Conservation (phyloP, 2,888 invertebrate species). For the Macrosiphum euphorbiae region DNA sequence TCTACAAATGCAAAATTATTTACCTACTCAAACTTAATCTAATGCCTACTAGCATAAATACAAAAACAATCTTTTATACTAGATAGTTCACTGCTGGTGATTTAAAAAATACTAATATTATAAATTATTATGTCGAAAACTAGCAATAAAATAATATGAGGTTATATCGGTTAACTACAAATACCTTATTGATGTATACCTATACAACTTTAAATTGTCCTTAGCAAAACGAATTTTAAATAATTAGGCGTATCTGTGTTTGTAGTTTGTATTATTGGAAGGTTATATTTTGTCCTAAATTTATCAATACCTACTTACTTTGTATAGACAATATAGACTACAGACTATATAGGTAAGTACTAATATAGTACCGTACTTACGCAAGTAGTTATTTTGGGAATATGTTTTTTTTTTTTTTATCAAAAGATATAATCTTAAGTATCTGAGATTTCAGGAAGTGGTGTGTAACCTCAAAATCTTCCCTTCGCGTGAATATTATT, state of each 20-base stretch:
- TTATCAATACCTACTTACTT: not conserved
- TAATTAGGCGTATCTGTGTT: not conserved
- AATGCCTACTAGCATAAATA: not conserved
- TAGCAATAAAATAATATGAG: not conserved
- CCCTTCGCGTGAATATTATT: too few relatives aligned
- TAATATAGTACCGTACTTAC: not conserved
- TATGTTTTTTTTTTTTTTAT: not conserved
- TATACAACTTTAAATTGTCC: not conserved
- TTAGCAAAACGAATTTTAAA: constrained; percentile 5
- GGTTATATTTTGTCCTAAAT: not conserved
- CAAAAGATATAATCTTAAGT: too few relatives aligned
- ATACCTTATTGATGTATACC: not conserved
- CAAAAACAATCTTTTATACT: not conserved
- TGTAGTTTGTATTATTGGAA: not conserved
- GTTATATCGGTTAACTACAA: not conserved
- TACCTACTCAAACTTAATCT: constrained; percentile 10
- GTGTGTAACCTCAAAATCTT: too few relatives aligned
- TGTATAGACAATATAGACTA: not conserved
- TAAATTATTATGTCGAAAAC: not conserved
- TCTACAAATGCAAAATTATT: constrained; percentile 31
- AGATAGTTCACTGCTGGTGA: not conserved
- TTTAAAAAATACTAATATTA: not conserved
- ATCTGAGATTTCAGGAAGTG: too few relatives aligned
- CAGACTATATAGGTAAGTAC: not conserved
- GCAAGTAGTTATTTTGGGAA: not conserved